Conservation (phyloP, 2,797 vertebrate genomes). For the Schizopygopsis pylzovi region DNA sequence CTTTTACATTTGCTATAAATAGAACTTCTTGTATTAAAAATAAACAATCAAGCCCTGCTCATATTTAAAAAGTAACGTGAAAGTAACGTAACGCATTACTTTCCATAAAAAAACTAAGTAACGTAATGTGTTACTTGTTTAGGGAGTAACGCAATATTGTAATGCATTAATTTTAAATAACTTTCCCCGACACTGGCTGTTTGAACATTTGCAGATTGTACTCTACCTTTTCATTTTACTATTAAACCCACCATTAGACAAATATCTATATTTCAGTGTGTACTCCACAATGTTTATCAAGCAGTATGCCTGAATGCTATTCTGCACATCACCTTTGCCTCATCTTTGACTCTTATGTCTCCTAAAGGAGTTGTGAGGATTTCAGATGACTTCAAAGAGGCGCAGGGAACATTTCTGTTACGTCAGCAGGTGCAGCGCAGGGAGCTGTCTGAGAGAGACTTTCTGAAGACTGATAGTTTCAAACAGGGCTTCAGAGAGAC, state of each 20-base stretch:
- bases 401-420: neutral
- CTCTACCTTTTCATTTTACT: neutral
- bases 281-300: neutral
- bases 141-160: too few species aligned
- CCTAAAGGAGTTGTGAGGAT: neutral
- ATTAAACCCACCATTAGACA: neutral
- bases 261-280: neutral
- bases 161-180: too few species aligned
- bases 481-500: neutral
- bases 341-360: neutral
- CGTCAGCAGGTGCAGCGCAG: neutral
- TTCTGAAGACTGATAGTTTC: neutral
- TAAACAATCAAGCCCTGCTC: too few species aligned
- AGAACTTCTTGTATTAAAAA: too few species aligned
- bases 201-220: neutral
- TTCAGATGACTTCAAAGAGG: neutral
- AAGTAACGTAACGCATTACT: too few species aligned
- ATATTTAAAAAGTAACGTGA: too few species aligned
- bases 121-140: too few species aligned
- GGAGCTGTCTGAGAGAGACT: too few species aligned
- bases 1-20: too few species aligned
- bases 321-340: constrained; percentile 6
- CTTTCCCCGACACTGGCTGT: too few species aligned
- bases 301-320: too few species aligned
- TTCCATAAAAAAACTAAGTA: too few species aligned